A percentile compares a stretch with the other conserved stretches of the same genome.
Evolutionary conservation across 1,140 invertebrate genomes (phyloP).

Genomic region (Acromyrmex heyeri): DNA sequence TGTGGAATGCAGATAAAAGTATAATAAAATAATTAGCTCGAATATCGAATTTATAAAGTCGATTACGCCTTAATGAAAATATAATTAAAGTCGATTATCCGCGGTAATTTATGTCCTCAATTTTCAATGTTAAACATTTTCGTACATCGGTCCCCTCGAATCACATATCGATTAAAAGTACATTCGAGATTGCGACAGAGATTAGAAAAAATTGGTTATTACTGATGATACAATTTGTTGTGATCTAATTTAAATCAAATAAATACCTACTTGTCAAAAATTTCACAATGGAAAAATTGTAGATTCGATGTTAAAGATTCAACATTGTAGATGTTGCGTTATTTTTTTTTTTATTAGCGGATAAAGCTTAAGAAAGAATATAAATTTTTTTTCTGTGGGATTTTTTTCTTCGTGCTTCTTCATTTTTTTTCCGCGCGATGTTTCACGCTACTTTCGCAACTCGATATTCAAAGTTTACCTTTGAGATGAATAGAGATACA

Average conservation of each 20-base stretch:
- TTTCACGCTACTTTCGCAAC: background rate
- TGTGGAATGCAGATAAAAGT: background rate
- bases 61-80: slow-evolving; percentile 17
- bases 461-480: background rate
- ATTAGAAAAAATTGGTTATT: background rate
- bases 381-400: background rate
- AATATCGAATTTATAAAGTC: slow-evolving; percentile 12
- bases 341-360: background rate
- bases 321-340: too few relatives aligned
- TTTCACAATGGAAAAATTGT: background rate
- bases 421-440: background rate
- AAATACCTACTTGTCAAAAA: background rate
- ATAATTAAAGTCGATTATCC: background rate
- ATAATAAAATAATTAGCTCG: slow-evolving; percentile 34
- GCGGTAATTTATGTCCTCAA: background rate
- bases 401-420: background rate
- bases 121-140: background rate
- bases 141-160: background rate
- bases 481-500: background rate
- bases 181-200: background rate
- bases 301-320: background rate
- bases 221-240: background rate
- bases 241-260: background rate
- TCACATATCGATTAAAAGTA: background rate
- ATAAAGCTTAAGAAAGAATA: background rate